phyloP scores from a whole-genome alignment of 2,797 vertebrate genomes.

The Hemibagrus guttatus region DNA sequence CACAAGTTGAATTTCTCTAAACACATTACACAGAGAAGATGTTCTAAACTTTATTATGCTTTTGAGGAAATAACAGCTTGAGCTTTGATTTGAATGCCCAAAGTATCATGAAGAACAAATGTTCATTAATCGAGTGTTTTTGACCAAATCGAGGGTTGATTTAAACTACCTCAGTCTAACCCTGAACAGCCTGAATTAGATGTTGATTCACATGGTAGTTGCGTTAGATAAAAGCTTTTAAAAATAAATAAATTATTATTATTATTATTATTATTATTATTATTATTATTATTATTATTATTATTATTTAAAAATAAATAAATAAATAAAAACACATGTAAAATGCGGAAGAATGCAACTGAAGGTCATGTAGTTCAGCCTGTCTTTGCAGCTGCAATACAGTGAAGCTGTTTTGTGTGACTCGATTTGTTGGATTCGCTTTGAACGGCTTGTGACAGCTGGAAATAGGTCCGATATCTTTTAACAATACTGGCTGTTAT shows the following conservation, averaged over 20 bases:
- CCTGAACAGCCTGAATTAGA: background rate
- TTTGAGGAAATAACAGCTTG: background rate
- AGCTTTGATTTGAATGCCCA: too few species aligned
- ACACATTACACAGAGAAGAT: background rate
- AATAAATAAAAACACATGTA: too few species aligned
- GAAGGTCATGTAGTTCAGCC: background rate
- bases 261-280: too few species aligned
- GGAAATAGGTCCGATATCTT: conserved; percentile 32
- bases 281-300: too few species aligned
- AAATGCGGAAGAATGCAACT: background rate
- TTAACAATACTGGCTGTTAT: conserved; percentile 31
- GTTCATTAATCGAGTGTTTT: background rate
- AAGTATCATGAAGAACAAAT: background rate
- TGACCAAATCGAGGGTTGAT: background rate
- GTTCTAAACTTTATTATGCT: too few species aligned
- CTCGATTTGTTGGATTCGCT: conserved; percentile 8
- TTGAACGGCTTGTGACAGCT: conserved; percentile 32
- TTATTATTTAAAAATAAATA: too few species aligned
- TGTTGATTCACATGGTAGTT: background rate
- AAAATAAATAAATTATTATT: too few species aligned
- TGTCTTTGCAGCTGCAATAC: background rate
- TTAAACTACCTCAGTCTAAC: background rate
- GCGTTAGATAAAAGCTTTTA: background rate
- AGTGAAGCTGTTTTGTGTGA: conserved; percentile 5
- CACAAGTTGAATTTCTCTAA: background rate